Conservation (phyloP, 2,888 invertebrate species). For the Tortrix viridana region DNA sequence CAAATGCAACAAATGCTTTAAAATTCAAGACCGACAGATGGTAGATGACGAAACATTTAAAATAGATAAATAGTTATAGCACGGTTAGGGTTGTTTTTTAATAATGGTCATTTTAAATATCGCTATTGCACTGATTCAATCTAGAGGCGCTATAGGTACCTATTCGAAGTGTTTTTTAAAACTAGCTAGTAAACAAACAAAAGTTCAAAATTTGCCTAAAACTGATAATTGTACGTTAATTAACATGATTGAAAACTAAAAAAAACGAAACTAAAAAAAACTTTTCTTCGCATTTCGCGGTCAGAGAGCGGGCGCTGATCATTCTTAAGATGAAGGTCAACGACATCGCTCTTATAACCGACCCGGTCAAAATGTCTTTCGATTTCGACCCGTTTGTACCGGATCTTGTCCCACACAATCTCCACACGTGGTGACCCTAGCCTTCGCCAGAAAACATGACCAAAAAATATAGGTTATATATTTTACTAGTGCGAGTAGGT, state of each 20-base stretch:
- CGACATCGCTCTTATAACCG: conserved; percentile 27
- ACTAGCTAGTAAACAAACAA: too few species aligned
- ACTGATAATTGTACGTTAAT: too few species aligned
- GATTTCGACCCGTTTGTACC: conserved; percentile 30
- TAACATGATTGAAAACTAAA: background rate
- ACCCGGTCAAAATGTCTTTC: conserved; percentile 32
- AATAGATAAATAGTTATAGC: too few species aligned
- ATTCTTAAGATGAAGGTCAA: conserved; percentile 36
- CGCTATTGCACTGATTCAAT: too few species aligned
- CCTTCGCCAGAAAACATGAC: conserved; percentile 13
- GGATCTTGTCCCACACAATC: conserved; percentile 21
- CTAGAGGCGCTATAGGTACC: too few species aligned
- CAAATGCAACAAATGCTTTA: too few species aligned
- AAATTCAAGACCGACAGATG: too few species aligned
- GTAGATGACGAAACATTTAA: too few species aligned
- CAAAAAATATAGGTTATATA: conserved; percentile 6
- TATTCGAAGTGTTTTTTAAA: too few species aligned
- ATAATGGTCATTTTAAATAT: too few species aligned
- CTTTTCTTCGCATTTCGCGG: conserved; percentile 33
- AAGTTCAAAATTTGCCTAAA: too few species aligned
- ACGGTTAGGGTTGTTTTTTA: too few species aligned
- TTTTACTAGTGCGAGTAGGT: background rate
- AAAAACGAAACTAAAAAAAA: conserved; percentile 26
- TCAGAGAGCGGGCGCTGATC: conserved; percentile 32
- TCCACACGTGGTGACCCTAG: conserved; percentile 35